Percentiles rank a stretch among this genome's conserved stretches.
Conservation (phyloP, 2,113 vertebrate genomes). For the Psittacus erithacus region DNA sequence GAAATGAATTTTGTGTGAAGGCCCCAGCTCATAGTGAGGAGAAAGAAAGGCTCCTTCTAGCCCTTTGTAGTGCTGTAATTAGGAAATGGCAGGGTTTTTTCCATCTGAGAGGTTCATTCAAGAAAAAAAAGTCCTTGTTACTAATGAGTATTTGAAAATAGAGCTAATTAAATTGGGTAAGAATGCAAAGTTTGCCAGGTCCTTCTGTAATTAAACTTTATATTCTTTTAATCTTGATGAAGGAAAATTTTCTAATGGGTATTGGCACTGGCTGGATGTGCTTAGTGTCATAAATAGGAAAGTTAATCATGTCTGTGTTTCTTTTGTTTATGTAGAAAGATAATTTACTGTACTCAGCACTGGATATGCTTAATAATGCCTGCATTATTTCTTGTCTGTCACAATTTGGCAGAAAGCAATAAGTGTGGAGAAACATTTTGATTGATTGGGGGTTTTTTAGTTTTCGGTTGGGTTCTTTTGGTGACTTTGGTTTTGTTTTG, state of each 20-base stretch:
- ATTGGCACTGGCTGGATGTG: conserved; percentile 5
- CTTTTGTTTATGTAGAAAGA: neutral
- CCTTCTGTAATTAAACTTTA: conserved; percentile 14
- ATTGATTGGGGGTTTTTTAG: neutral
- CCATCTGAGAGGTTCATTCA: conserved; percentile 23
- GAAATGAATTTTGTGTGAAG: conserved; percentile 43
- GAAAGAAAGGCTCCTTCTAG: neutral
- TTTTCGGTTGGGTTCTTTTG: neutral
- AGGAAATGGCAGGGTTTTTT: conserved; percentile 23
- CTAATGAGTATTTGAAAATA: conserved; percentile 51
- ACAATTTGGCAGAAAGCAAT: neutral
- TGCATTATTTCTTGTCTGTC: neutral
- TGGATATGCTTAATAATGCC: neutral
- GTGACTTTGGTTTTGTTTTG: neutral
- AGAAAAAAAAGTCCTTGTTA: conserved; percentile 9
- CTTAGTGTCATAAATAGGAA: neutral
- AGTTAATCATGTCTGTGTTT: neutral
- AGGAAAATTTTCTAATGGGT: neutral
- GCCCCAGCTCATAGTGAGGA: neutral
- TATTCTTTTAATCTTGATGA: neutral
- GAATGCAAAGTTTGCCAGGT: conserved; percentile 36
- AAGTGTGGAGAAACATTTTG: neutral
- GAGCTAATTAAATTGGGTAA: conserved; percentile 65
- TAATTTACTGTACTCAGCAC: neutral
- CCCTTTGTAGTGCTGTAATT: conserved; percentile 29